A percentile compares a stretch with the other conserved stretches of the same genome.
Conservation (phyloP, 2,113 vertebrate species). For the human region DNA sequence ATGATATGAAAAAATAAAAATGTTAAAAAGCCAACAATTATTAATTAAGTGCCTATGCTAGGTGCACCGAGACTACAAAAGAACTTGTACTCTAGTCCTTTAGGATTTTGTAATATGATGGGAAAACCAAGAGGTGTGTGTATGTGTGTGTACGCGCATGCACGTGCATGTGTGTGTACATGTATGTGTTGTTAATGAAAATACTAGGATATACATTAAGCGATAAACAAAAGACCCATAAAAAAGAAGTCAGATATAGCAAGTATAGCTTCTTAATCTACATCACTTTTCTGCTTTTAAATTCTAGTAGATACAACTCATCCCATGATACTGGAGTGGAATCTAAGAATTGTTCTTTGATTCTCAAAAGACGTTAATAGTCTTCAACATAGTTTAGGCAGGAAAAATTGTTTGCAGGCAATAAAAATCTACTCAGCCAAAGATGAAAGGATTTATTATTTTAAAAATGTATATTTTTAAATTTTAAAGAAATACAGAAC, state of each 20-base stretch:
- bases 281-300: not conserved
- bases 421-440: not conserved
- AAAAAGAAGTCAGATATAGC: not conserved
- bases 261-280: not conserved
- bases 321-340: not conserved
- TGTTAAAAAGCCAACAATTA: not conserved
- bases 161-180: too few species aligned
- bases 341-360: not conserved
- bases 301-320: not conserved
- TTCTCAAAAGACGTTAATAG: not conserved
- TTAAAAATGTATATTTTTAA: not conserved
- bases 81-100: not conserved
- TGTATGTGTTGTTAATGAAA: not conserved
- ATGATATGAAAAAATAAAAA: not conserved
- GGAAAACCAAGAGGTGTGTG: not conserved
- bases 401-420: not conserved
- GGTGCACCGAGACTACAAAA: not conserved
- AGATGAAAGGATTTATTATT: not conserved
- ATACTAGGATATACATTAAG: not conserved
- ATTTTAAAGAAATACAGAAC: not conserved
- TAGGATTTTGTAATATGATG: not conserved
- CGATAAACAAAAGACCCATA: not conserved
- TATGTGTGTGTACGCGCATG: not conserved
- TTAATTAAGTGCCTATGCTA: not conserved
- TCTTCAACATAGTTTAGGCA: not conserved